A percentile compares a stretch with the other conserved stretches of the same genome.
Evolutionary conservation across 2,888 invertebrate species (phyloP).

Genomic region (Machimus rusticus): DNA sequence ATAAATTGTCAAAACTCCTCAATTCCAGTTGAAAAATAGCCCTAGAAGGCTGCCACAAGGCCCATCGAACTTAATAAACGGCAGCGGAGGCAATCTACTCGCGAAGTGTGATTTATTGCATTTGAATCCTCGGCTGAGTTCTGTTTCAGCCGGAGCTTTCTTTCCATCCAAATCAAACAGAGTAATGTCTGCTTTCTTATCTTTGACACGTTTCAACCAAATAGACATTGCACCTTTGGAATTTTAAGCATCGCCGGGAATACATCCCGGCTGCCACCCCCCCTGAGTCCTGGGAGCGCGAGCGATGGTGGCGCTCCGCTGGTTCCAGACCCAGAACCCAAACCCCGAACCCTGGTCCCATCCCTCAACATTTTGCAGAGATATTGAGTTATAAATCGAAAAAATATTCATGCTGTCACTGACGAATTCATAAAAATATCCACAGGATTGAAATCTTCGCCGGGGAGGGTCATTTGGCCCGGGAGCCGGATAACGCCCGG

Average conservation of each 20-base stretch:
- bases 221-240: constrained; percentile 27
- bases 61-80: neutral
- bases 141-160: neutral
- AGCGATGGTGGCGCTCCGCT: neutral
- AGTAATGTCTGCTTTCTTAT: constrained; percentile 34
- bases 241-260: constrained; percentile 18
- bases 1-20: neutral
- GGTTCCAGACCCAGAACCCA: neutral
- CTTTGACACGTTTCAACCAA: constrained; percentile 38
- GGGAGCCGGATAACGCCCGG: constrained; percentile 24
- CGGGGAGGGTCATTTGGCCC: constrained; percentile 44
- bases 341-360: neutral
- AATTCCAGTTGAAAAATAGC: neutral
- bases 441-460: constrained; percentile 41
- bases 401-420: constrained; percentile 45
- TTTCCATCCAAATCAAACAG: neutral
- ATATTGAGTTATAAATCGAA: constrained; percentile 45
- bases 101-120: constrained; percentile 15
- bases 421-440: constrained; percentile 37
- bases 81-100: neutral
- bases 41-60: neutral
- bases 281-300: neutral
- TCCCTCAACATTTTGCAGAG: neutral
- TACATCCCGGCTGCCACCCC: neutral
- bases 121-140: constrained; percentile 16